Base-by-base conservation (phyloP, 2,888 invertebrate species). In the Meliscaeva auricollis region DNA sequence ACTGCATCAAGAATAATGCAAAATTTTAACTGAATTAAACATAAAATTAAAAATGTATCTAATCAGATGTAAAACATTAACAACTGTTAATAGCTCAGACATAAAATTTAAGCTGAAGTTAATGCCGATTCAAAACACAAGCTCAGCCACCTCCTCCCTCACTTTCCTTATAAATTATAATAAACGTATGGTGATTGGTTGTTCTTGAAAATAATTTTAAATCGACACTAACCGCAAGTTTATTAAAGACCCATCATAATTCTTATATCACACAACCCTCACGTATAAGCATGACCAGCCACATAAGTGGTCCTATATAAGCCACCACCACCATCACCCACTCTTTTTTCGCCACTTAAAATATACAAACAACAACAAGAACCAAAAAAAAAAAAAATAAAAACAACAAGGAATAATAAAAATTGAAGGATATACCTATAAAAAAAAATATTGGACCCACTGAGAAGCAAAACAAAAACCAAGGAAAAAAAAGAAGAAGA, bases 201-300 rank as follows among this genome's bases (percentile, higher is more conserved):
- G 64, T 77, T 66, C 44, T 70, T 15, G 58, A 74, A 74, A 73
- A 81, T 73, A 81, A 81, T 64, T 73, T 85, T 69, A 81, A 81
- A 85, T 81, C 72, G 81, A 69, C 73, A 76, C 76, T 85, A 73
- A 85, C 81, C 72, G 32, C 62, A 54, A 50, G 68, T 81, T n/a
- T 50, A 81, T 85, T 81, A 81, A 85, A 56, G 56, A 54, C 75
- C 66, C 60, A 60, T 68, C 68, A 76, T 72, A 62, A 68, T 62
- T 38, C 62, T n/a, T 38, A 68, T 58, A 73, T 77, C 48, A 17
- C 69, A 68, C 32, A 52, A 52, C 41, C 17, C 60, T 60, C 80
- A 72, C 74, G 64, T 81, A 72, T 72, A 73, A 66, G 54, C 68
- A 72, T 81, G 81, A 73, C 76, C 73, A 73, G 81, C 76, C 85